phyloP scores from a whole-genome alignment of 1,140 invertebrate genomes.

The Drosophila oshimai region DNA sequence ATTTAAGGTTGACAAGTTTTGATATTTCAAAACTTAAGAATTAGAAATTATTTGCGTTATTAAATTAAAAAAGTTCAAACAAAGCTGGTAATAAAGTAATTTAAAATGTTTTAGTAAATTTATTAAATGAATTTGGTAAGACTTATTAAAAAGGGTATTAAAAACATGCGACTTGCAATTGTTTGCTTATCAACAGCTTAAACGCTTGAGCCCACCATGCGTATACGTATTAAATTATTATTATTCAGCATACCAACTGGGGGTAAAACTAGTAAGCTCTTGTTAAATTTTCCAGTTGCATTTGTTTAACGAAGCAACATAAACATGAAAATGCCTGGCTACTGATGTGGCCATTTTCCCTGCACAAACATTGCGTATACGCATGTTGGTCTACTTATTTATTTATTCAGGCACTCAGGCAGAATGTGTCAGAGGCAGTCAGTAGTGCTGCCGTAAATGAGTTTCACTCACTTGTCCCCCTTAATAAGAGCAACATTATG shows the following conservation, averaged over 20 bases:
- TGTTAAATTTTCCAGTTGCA: neutral
- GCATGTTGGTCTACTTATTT: neutral
- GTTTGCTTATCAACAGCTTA: neutral
- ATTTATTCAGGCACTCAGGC: constrained; percentile 9
- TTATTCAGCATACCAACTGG: neutral
- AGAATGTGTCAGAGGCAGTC: constrained; percentile 31
- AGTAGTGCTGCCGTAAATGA: constrained; percentile 13
- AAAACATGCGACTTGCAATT: too few species aligned
- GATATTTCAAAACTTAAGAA: too few species aligned
- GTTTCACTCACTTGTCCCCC: constrained; percentile 75
- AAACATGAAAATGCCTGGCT: neutral
- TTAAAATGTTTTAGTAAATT: too few species aligned
- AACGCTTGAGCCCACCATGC: neutral
- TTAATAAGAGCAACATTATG: constrained; percentile 78
- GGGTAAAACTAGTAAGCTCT: neutral
- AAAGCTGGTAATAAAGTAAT: too few species aligned
- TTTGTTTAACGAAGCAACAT: neutral
- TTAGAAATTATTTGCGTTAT: too few species aligned
- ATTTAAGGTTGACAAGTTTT: too few species aligned
- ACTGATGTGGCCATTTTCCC: neutral
- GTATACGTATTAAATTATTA: neutral
- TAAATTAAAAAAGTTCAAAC: too few species aligned
- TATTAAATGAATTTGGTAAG: too few species aligned
- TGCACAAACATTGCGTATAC: constrained; percentile 33
- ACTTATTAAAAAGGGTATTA: too few species aligned